Base-by-base conservation (phyloP, 2,113 vertebrate species). In the Tetraodon nigroviridis region DNA sequence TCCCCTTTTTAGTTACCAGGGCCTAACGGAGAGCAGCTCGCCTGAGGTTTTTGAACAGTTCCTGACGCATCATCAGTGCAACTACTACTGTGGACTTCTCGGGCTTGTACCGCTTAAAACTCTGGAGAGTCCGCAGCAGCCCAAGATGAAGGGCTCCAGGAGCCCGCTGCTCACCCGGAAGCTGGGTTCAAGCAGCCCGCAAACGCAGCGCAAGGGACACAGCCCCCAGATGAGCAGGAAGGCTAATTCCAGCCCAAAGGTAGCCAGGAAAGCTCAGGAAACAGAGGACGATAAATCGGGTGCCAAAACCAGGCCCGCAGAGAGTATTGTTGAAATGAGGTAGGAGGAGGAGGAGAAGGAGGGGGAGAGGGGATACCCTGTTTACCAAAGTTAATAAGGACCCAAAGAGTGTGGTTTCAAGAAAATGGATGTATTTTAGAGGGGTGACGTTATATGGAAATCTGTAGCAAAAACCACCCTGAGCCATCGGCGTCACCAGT, bases 11-110 rank as follows among this genome's bases (percentile, higher is more conserved):
- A 99, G 97, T 79, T 98, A 96, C 86, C 96, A 98, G 83, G 94
- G 94, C 55, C 89, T 98, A 66, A 94, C 95, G 60, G 94, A 95
- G 55, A 83, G 82, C 64, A 92, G 90, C 13, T 92, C 88, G 37
- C 93, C 94, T 0, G 88, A 91, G 32, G 75, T 96, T 54, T 87
- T 99, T 32, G 93, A 98, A 67, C 93, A 94, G 70, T 99, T 99
- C 19, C 58, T 69, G 0, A 63, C 87, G 0, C 41, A 88, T 27
- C 97, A 99, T 86, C 91, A 89, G 48, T 99, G 97, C 74, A 98
- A 93, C 85, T 88, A 20, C 76, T 97, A 93, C 85, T 99, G 97
- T 71, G 90, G 89, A 69, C 90, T 95, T 73, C 89, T 99, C 62
- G 87, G 91, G 48, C 87, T 99, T 44, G 79, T 82, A 2, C 61